Conservation (phyloP, 2,113 vertebrate genomes). For the Ceratotherium simum region DNA sequence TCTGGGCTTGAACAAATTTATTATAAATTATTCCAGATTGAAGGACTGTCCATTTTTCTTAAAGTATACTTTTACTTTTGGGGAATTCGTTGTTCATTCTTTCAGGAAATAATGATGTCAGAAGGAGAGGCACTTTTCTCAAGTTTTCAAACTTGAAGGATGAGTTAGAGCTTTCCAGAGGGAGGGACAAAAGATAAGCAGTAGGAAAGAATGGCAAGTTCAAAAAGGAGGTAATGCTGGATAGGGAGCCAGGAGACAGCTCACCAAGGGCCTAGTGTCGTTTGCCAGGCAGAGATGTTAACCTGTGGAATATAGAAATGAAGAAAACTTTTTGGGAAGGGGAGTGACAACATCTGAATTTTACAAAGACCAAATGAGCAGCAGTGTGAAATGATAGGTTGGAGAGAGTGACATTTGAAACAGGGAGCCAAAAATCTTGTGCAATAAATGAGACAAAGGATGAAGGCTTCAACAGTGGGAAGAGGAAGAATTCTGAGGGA, state of each 20-base stretch:
- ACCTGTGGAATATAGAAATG: background rate
- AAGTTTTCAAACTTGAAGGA: constrained; percentile 35
- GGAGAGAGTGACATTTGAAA: background rate
- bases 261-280: background rate
- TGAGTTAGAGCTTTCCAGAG: background rate
- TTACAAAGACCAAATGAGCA: constrained; percentile 41
- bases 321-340: background rate
- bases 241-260: background rate
- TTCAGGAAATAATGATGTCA: background rate
- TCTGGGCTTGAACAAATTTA: background rate
- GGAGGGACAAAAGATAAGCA: background rate
- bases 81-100: constrained; percentile 1
- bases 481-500: background rate
- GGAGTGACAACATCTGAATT: background rate
- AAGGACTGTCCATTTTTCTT: background rate
- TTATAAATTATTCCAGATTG: background rate
- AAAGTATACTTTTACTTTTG: background rate
- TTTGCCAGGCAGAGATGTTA: background rate
- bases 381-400: background rate
- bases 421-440: background rate
- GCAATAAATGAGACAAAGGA: background rate
- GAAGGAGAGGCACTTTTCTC: background rate
- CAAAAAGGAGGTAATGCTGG: background rate
- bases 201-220: background rate
- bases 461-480: background rate